Percentiles rank a stretch among this genome's conserved stretches.
Conservation (phyloP, 2,113 vertebrate species). For the Melospiza melodia region DNA sequence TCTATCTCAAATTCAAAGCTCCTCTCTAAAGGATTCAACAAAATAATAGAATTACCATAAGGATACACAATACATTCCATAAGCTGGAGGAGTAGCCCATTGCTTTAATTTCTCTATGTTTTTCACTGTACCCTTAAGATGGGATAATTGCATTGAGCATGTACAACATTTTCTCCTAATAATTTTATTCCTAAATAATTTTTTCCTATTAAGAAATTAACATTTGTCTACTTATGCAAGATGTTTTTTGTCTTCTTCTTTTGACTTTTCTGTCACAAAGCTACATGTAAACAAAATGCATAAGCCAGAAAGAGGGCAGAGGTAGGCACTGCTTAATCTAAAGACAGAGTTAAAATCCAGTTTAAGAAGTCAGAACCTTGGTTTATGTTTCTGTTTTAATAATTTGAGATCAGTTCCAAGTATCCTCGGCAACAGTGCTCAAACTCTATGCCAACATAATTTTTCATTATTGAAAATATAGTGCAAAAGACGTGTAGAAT, state of each 20-base stretch:
- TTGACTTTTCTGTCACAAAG: background rate
- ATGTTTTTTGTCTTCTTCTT: background rate
- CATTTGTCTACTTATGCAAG: background rate
- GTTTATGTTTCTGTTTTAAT: conserved; percentile 1
- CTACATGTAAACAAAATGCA: background rate
- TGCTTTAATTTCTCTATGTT: background rate
- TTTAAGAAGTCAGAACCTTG: conserved; percentile 1
- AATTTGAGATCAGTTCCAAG: conserved; percentile 10
- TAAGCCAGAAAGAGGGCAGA: conserved; percentile 17
- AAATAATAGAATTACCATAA: background rate
- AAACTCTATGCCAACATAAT: conserved; percentile 23
- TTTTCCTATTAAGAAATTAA: background rate
- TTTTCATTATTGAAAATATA: conserved; percentile 52
- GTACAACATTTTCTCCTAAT: background rate
- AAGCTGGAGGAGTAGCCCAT: background rate
- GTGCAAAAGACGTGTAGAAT: conserved; percentile 50
- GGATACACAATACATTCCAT: rapidly evolving
- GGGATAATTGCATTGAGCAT: background rate
- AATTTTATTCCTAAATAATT: no score
- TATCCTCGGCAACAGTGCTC: background rate
- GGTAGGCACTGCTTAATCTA: background rate
- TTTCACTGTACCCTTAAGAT: background rate
- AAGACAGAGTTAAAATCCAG: conserved; percentile 27
- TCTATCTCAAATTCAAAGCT: background rate
- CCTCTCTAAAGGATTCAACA: background rate